Evolutionary conservation across 1,140 invertebrate genomes (phyloP).

Genomic region (Apolygus lucorum): DNA sequence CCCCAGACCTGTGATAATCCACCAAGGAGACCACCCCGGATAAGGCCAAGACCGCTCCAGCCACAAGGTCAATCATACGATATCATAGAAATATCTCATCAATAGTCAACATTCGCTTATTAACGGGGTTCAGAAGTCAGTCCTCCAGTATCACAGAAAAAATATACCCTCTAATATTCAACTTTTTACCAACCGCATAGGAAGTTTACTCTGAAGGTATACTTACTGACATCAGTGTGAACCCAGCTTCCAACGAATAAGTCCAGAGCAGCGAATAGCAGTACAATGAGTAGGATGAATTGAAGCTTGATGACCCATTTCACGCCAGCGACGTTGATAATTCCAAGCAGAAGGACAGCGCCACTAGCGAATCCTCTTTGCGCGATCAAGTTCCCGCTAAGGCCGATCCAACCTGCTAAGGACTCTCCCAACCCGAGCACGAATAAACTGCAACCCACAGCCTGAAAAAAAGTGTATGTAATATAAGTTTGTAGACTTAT

Average conservation of each 20-base stretch:
- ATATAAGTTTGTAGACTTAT: too few relatives aligned
- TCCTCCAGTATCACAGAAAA: too few relatives aligned
- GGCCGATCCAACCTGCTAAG: slow-evolving; percentile 71
- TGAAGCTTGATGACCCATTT: slow-evolving; percentile 91
- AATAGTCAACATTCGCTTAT: too few relatives aligned
- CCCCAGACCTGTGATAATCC: too few relatives aligned
- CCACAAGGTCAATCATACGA: too few relatives aligned
- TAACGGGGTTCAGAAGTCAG: too few relatives aligned
- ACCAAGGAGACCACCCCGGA: too few relatives aligned
- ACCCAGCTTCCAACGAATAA: slow-evolving; percentile 83
- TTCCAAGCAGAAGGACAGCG: slow-evolving; percentile 70
- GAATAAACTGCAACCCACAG: slow-evolving; percentile 89
- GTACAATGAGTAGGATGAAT: slow-evolving; percentile 70
- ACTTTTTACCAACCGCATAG: too few relatives aligned
- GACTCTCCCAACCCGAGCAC: slow-evolving; percentile 93
- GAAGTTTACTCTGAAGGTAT: too few relatives aligned
- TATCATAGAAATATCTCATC: too few relatives aligned
- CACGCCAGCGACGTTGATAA: slow-evolving; percentile 83
- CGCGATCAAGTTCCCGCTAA: slow-evolving; percentile 60
- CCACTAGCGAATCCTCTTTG: slow-evolving; percentile 70
- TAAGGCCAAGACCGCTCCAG: too few relatives aligned
- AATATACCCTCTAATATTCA: too few relatives aligned
- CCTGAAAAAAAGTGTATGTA: slow-evolving; percentile 50
- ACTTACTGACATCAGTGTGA: slow-evolving; percentile 52
- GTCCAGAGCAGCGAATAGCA: slow-evolving; percentile 77